Evolutionary conservation across 2,888 invertebrate species (phyloP).

Genomic region (Drosophila birchii): DNA sequence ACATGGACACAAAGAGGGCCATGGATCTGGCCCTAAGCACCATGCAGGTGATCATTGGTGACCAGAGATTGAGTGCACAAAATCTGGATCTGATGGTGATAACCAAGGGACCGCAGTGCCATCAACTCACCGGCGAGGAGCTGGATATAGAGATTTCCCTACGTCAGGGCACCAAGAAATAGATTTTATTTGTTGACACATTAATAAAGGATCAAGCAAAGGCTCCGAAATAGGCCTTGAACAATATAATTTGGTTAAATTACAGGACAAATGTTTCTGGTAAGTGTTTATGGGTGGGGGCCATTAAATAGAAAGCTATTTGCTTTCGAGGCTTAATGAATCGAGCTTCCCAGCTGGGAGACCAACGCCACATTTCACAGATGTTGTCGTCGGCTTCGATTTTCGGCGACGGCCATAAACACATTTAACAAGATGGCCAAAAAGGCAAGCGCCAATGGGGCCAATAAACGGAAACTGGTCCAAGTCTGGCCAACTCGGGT

Average conservation of each 20-base stretch:
- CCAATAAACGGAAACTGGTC: slow-evolving; percentile 42
- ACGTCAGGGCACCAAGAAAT: fast-evolving
- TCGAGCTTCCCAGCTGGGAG: background rate
- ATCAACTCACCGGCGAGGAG: background rate
- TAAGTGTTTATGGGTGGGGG: slow-evolving; percentile 23
- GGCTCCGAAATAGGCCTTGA: background rate
- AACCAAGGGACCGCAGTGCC: background rate
- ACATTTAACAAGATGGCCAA: slow-evolving; percentile 56
- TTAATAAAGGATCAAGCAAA: background rate
- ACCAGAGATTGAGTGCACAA: fast-evolving
- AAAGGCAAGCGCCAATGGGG: slow-evolving; percentile 51
- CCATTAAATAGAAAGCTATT: slow-evolving; percentile 21
- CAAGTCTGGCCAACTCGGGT: slow-evolving; percentile 35
- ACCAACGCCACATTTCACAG: slow-evolving; percentile 27
- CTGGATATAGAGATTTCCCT: background rate
- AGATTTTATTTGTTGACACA: background rate
- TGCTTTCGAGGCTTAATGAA: slow-evolving; percentile 10
- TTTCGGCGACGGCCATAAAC: slow-evolving; percentile 57
- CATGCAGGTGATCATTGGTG: background rate
- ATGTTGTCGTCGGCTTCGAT: slow-evolving; percentile 33
- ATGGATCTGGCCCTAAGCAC: background rate
- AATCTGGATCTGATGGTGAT: background rate
- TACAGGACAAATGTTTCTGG: background rate
- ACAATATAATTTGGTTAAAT: background rate
- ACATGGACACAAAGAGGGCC: background rate